Base-by-base conservation (phyloP, 1,140 invertebrate species). In the Drosophila guanche region DNA sequence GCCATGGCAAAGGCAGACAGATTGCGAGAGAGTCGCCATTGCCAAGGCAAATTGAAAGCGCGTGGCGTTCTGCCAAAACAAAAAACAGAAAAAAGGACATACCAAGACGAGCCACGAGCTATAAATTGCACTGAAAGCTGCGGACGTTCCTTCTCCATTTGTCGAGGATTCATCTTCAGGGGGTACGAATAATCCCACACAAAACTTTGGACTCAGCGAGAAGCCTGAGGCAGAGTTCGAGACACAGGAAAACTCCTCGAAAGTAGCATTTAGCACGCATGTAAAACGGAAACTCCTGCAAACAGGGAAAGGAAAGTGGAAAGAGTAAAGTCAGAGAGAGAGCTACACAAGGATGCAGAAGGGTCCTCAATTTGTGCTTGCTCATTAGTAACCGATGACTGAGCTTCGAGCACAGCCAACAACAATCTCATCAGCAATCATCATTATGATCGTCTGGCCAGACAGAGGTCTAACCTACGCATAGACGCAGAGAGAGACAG, bases 231-330 rank as follows among this genome's bases (percentile, higher is more conserved):
- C 27, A 1, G 25, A 27, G 25, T 6, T 27, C 0, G 25, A 45
- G 29, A 33, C 29, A 23, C 47, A 63, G 69, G 42, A 29, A 6
- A 37, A 22, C 53, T 47, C 69, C 42, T 69, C 63, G 70, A 47
- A 59, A 76, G 68, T 68, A 74, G 69, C 63, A 69, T 74, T 74
- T 76, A 76, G 63, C 74, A 76, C 54, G 74, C 74, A 66, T 76
- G 70, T 76, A 76, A 69, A 76, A 12, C 58, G 69, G 53, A 62
- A 69, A 63, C 65, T 58, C 52, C 62, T 74, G 55, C 8, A 12
- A 22, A 46, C 16, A 46, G 8, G 20, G 22, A 4, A 25, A n/a
- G 20, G 5, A 43, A 6, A 22, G 3, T 25, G 46, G 16, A 43
- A 47, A 43, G 40, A 54, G 41, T 12, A 20, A 4, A n/a, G 16